Conservation (phyloP, 2,888 invertebrate genomes). For the Eupithecia exiguata region DNA sequence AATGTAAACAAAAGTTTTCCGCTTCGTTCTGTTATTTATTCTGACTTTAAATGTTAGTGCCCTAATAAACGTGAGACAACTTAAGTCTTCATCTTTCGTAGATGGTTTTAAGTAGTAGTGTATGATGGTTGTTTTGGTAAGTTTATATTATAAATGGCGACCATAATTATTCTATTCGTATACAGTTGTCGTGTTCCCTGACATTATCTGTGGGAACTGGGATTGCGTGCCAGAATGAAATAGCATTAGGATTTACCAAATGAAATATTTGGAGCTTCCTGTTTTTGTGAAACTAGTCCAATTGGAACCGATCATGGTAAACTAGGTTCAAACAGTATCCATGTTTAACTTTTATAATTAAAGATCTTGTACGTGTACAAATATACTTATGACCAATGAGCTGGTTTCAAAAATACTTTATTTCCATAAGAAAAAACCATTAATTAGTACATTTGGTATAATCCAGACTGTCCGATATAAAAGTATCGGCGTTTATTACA, state of each 20-base stretch:
- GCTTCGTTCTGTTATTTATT: slow-evolving; percentile 26
- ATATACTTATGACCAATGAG: not conserved
- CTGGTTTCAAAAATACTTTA: not conserved
- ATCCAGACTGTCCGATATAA: not conserved
- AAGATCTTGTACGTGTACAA: not conserved
- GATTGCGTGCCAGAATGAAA: slow-evolving; percentile 7
- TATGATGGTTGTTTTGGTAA: not conserved
- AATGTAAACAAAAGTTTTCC: slow-evolving; percentile 28
- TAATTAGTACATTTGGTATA: not conserved
- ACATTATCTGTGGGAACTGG: slow-evolving; percentile 33
- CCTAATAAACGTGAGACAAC: slow-evolving; percentile 2
- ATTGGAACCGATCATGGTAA: not conserved
- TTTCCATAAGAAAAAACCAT: not conserved
- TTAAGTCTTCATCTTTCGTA: not conserved
- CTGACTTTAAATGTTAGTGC: slow-evolving; percentile 8
- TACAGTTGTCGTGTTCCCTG: slow-evolving; percentile 42
- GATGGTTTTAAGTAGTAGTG: not conserved
- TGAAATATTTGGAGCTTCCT: slow-evolving; percentile 6
- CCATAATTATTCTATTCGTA: slow-evolving; percentile 15
- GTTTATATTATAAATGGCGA: not conserved
- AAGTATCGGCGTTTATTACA: not conserved
- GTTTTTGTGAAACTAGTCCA: not conserved
- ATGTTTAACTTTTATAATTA: not conserved
- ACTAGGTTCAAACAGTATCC: not conserved
- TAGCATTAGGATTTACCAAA: slow-evolving; percentile 4